A percentile compares a stretch with the other conserved stretches of the same genome.
phyloP scores from a whole-genome alignment of 2,113 vertebrate genomes.

The Synodontis membranacea region DNA sequence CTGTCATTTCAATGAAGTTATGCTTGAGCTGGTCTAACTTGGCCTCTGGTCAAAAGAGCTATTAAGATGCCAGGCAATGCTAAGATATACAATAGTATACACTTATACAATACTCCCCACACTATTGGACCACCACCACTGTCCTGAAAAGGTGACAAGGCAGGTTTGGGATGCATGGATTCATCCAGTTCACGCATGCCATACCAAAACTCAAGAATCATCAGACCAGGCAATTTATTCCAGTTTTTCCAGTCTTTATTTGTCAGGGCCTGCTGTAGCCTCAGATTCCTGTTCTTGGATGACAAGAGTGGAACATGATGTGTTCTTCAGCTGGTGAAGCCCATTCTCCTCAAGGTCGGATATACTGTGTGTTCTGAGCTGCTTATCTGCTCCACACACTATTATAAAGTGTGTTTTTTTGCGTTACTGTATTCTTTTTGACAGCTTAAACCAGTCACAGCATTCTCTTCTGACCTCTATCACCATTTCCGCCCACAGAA shows the following conservation, averaged over 20 bases:
- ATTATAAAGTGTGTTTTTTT: neutral
- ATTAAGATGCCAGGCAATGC: conserved; percentile 1
- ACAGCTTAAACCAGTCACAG: neutral
- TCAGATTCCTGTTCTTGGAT: neutral
- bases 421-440: neutral
- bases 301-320: neutral
- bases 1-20: conserved; percentile 19
- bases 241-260: neutral
- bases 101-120: neutral
- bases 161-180: neutral
- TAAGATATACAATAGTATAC: no score
- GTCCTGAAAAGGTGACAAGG: neutral
- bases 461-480: neutral
- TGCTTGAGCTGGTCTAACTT: neutral
- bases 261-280: neutral
- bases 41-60: conserved; percentile 7
- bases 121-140: neutral
- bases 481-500: neutral
- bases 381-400: neutral
- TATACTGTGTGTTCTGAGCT: neutral
- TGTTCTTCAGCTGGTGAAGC: neutral
- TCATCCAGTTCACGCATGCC: neutral
- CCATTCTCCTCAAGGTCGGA: neutral
- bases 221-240: neutral
- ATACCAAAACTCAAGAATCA: neutral